Evolutionary conservation across 2,888 invertebrate species (phyloP).

Genomic region (Lithophane leautieri): DNA sequence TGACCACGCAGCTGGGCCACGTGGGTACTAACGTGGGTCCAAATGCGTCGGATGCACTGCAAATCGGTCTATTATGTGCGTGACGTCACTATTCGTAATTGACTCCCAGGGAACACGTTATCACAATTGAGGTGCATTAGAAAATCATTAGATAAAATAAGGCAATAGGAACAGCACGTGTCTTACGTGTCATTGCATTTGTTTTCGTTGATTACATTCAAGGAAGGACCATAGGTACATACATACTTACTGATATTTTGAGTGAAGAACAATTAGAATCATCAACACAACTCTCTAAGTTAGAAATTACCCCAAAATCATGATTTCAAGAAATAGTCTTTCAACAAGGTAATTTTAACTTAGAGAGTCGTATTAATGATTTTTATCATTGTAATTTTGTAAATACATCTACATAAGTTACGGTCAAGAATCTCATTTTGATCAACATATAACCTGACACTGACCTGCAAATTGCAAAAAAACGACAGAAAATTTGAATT

Average conservation of each 20-base stretch:
- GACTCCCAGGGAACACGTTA: slow-evolving; percentile 29
- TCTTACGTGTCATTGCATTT: slow-evolving; percentile 27
- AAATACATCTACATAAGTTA: no score
- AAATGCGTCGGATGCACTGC: slow-evolving; percentile 54
- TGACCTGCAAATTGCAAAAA: no score
- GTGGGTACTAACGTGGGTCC: slow-evolving; percentile 31
- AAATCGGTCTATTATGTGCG: slow-evolving; percentile 49
- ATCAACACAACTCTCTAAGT: no score
- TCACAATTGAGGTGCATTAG: slow-evolving; percentile 31
- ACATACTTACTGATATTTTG: background rate
- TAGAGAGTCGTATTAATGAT: no score
- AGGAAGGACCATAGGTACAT: background rate
- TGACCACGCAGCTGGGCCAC: slow-evolving; percentile 38
- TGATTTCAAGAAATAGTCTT: no score
- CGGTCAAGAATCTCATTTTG: no score
- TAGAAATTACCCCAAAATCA: no score
- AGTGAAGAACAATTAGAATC: background rate
- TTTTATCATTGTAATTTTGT: no score
- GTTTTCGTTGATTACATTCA: slow-evolving; percentile 20
- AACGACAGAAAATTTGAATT: no score
- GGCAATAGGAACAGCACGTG: slow-evolving; percentile 19
- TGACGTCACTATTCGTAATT: slow-evolving; percentile 41
- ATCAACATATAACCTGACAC: no score
- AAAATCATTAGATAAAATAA: slow-evolving; percentile 18
- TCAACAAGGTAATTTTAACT: no score